Conservation (phyloP, 1,140 invertebrate species). For the Drepana arcuata region DNA sequence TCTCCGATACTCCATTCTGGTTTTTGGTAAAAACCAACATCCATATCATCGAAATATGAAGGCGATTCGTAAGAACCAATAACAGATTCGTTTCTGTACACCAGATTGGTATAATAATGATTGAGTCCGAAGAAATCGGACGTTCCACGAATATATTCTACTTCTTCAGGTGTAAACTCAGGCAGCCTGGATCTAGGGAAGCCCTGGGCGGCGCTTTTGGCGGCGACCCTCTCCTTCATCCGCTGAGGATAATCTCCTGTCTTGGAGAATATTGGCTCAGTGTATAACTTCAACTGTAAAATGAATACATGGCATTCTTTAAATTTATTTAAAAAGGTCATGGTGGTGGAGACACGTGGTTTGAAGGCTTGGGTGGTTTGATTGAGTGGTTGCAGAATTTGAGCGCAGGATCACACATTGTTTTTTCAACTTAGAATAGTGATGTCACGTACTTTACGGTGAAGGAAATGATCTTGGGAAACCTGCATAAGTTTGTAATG, state of each 20-base stretch:
- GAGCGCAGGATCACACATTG: no score
- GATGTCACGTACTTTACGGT: not conserved
- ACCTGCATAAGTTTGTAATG: slow-evolving; percentile 71
- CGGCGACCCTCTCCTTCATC: slow-evolving; percentile 72
- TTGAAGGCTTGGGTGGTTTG: no score
- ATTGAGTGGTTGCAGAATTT: no score
- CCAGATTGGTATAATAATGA: slow-evolving; percentile 53
- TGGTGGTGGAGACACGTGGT: not conserved
- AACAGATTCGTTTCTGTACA: slow-evolving; percentile 13
- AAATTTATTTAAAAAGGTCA: not conserved
- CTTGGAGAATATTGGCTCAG: slow-evolving; percentile 74
- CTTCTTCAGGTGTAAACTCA: slow-evolving; percentile 71
- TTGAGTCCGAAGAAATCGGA: slow-evolving; percentile 74
- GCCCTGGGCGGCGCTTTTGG: slow-evolving; percentile 74
- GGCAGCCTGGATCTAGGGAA: slow-evolving; percentile 72
- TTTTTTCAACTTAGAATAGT: not conserved
- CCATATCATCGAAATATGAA: slow-evolving; percentile 22
- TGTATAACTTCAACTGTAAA: slow-evolving; percentile 74
- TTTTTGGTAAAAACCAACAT: slow-evolving; percentile 5
- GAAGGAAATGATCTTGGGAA: no score
- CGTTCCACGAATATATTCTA: slow-evolving; percentile 71
- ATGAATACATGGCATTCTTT: no score
- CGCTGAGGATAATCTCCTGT: slow-evolving; percentile 76
- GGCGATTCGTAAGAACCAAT: slow-evolving; percentile 5
- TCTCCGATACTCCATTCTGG: slow-evolving; percentile 9